Evolutionary conservation across 2,113 vertebrate genomes (phyloP).

Genomic region (Macrotis lagotis): DNA sequence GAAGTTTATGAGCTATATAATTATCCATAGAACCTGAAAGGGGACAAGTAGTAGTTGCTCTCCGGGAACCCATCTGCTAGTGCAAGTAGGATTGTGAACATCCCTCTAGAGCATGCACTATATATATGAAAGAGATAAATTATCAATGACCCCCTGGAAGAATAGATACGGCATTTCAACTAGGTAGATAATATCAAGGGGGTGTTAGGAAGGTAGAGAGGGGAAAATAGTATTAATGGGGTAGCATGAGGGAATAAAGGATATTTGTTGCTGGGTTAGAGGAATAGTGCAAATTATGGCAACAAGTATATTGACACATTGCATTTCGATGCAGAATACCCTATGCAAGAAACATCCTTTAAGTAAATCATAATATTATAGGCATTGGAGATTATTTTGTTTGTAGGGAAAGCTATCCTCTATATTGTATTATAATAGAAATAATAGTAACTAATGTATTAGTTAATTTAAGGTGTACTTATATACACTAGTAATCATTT

Average conservation of each 20-base stretch:
- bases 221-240: not conserved
- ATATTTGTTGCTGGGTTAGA: not conserved
- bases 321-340: not conserved
- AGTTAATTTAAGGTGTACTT: not conserved
- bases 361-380: not conserved
- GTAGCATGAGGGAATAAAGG: slow-evolving; percentile 9
- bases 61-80: not conserved
- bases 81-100: too few relatives aligned
- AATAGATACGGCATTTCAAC: not conserved
- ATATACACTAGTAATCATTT: not conserved
- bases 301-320: not conserved
- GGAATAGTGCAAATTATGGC: not conserved
- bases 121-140: not conserved
- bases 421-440: not conserved
- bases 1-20: not conserved
- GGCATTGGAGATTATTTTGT: not conserved
- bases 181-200: not conserved
- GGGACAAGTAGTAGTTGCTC: not conserved
- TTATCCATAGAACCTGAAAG: not conserved
- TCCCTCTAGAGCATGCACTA: too few relatives aligned
- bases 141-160: not conserved
- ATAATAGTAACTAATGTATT: not conserved
- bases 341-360: not conserved
- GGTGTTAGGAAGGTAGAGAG: not conserved
- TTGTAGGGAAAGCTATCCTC: not conserved